Evolutionary conservation across 35 echinoderm and acorn worm genomes (phyloP).

Genomic region (Heliocidaris erythrogramma): DNA sequence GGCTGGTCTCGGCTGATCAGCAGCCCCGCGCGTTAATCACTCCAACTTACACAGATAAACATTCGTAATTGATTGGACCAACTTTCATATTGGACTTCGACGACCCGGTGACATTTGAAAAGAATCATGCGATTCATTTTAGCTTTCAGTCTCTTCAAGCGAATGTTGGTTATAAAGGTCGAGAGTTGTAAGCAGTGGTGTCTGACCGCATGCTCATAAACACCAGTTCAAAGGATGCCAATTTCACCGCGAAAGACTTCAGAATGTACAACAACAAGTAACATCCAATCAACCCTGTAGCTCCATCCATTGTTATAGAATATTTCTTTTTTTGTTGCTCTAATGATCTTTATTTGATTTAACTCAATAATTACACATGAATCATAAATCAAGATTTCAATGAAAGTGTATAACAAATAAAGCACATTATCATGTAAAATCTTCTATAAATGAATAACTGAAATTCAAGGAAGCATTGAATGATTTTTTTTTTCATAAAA

Average conservation of each 20-base stretch:
- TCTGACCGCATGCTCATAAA: background rate
- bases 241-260: background rate
- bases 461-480: no score
- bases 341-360: no score
- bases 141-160: background rate
- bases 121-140: background rate
- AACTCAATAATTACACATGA: no score
- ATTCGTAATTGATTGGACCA: background rate
- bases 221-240: background rate
- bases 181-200: background rate
- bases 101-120: background rate
- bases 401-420: no score
- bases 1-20: background rate
- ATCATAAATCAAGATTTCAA: no score
- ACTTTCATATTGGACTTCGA: background rate
- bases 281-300: background rate
- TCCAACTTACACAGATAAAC: background rate
- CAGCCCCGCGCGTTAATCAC: background rate
- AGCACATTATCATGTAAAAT: no score
- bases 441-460: no score
- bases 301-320: no score
- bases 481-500: no score
- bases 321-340: no score
- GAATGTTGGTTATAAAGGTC: conserved; percentile 17
- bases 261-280: background rate